These are phyloP conservation scores for Gymnocephalus cernua DNA, from an alignment of 2,113 vertebrate species.

Conservation along the genomic window DNA sequence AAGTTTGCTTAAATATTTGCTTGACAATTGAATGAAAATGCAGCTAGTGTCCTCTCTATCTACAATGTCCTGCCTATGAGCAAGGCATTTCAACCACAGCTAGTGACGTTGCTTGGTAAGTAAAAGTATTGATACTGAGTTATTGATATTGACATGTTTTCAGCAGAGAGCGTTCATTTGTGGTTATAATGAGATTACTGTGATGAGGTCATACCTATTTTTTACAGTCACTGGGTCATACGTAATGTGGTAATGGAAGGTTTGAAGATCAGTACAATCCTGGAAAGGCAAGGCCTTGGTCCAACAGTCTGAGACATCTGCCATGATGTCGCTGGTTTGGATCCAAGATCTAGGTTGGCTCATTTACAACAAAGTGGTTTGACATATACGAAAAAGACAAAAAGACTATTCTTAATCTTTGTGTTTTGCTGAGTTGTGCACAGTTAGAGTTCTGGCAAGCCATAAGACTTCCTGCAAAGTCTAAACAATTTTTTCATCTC, in stretches of 20 bases:
- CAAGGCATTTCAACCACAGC: no score
- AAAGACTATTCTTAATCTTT: background rate
- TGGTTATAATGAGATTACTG: conserved; percentile 5
- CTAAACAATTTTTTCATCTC: background rate
- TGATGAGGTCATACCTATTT: background rate
- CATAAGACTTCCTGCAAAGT: background rate
- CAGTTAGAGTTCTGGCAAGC: conserved; percentile 6
- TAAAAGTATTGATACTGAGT: background rate
- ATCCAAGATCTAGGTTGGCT: background rate
- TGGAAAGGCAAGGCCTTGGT: background rate
- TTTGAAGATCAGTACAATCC: conserved; percentile 5
- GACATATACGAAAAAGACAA: background rate
- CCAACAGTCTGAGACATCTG: conserved; percentile 2
- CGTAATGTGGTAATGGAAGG: background rate
- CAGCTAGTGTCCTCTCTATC: no score
- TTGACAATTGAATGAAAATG: no score
- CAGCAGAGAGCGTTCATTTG: background rate
- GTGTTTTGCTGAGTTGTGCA: conserved; percentile 5
- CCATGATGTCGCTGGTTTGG: background rate
- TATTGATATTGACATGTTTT: conserved; percentile 11
- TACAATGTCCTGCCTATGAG: no score
- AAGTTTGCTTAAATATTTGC: no score
- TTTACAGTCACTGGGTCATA: background rate
- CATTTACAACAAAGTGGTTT: background rate
- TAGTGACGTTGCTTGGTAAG: no score